phyloP scores from a whole-genome alignment of 2,888 invertebrate species.

The Parelbella ahira region DNA sequence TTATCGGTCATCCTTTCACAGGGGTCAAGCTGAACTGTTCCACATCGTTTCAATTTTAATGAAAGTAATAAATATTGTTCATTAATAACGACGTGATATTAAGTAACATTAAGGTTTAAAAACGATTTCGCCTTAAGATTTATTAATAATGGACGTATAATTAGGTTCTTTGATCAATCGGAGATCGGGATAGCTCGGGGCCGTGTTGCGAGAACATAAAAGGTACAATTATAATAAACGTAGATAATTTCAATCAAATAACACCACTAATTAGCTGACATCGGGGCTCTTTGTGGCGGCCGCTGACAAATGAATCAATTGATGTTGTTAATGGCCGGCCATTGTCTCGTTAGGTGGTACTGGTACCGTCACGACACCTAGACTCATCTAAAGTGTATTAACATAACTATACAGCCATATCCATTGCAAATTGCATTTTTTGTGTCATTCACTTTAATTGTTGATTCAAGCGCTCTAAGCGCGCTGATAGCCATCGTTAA shows the following conservation, averaged over 20 bases:
- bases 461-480: too few species aligned
- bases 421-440: background rate
- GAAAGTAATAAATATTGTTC: too few species aligned
- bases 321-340: constrained; percentile 65
- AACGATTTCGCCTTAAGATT: constrained; percentile 35
- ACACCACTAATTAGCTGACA: constrained; percentile 75
- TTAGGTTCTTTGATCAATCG: constrained; percentile 58
- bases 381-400: constrained; percentile 3
- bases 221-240: constrained; percentile 73
- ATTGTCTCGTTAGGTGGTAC: constrained; percentile 30
- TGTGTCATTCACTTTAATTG: background rate
- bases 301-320: constrained; percentile 75
- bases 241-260: constrained; percentile 77
- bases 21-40: too few species aligned
- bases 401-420: background rate
- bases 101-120: too few species aligned
- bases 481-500: too few species aligned
- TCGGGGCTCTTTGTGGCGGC: constrained; percentile 64
- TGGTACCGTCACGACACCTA: constrained; percentile 50
- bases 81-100: too few species aligned
- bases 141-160: constrained; percentile 59
- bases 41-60: too few species aligned
- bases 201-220: constrained; percentile 54
- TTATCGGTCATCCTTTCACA: too few species aligned
- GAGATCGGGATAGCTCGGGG: constrained; percentile 46